phyloP scores from a whole-genome alignment of 2,888 invertebrate genomes.

The Ypsolopha scabrella region DNA sequence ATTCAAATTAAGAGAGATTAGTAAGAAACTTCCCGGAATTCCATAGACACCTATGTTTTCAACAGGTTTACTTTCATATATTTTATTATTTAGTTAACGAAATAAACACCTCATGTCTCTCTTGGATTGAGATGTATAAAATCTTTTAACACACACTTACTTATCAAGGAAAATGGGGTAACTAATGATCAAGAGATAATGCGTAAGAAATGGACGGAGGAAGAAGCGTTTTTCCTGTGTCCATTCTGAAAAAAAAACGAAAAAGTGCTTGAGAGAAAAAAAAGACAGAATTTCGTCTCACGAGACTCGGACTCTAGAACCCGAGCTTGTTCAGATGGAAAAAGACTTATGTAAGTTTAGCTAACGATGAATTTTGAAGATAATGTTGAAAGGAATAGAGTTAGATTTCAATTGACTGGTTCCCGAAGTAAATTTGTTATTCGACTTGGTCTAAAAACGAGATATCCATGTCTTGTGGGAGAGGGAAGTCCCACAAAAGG shows the following conservation, averaged over 20 bases:
- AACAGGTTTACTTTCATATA: too few relatives aligned
- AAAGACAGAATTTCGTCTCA: conserved; percentile 65
- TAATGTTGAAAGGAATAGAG: neutral
- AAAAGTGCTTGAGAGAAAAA: conserved; percentile 63
- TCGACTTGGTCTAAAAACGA: conserved; percentile 40
- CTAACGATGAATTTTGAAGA: neutral
- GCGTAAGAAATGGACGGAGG: conserved; percentile 59
- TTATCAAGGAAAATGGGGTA: conserved; percentile 38
- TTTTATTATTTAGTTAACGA: too few relatives aligned
- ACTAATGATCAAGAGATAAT: conserved; percentile 65
- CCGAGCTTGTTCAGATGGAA: conserved; percentile 26
- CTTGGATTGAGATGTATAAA: conserved; percentile 45
- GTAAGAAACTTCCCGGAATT: too few relatives aligned
- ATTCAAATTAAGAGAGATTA: too few relatives aligned
- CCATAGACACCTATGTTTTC: too few relatives aligned
- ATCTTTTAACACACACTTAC: conserved; percentile 14
- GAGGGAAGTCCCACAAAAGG: conserved; percentile 37
- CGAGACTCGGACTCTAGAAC: conserved; percentile 66
- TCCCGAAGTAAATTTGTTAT: conserved; percentile 25
- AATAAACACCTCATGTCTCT: too few relatives aligned
- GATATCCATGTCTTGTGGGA: conserved; percentile 60
- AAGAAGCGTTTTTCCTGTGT: conserved; percentile 52
- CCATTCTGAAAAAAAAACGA: conserved; percentile 56
- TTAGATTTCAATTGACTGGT: neutral
- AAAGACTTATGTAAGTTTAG: conserved; percentile 16